Base-by-base conservation (phyloP, 2,888 invertebrate genomes). In the Calliscelio sp. region DNA sequence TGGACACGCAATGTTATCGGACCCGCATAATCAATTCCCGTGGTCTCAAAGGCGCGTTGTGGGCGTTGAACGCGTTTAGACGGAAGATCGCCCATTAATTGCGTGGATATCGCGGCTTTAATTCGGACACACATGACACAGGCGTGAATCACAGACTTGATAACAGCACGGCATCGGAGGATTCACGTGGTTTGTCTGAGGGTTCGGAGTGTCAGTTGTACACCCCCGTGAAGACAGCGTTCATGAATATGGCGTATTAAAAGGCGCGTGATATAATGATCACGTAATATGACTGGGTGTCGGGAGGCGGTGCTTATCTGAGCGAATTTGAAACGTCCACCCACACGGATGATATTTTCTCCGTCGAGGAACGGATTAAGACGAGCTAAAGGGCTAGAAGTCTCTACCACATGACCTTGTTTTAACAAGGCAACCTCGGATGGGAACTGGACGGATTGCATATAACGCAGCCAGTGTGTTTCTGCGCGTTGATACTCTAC, bases 11-110 rank as follows among this genome's bases (percentile, higher is more conserved):
- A 10, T 2, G 49, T 7, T 20, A 87, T 65, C 0, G 87, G 87
- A 0, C 88, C 87, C 2, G 86, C 87, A 44, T 86, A 88, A 38
- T 88, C 88, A 0, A 88, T 71, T 6, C 89, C 89, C 14, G 57
- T 35, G 18, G 53, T 11, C 8, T 22, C 11, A 55, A 81, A 84
- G 14, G 66, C 53, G 1, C 53, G 73, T 57, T 32, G 32, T 10
- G 66, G 38, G 1, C 61, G 70, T 14, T 25, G 57, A 28, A 84
- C 57, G 7, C 84, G 61, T 5, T 28, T 18, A n/a, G 57, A n/a
- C 3, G 79, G 83, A 6, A 80, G 66, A 41, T 41, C 38, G 14
- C 68, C 79, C 78, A 84, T 84, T 10, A 84, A 11, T 20, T 66
- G 84, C 3, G 18, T 41, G 5, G 63, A 28, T 2, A 59, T n/a